phyloP scores from a whole-genome alignment of 2,113 vertebrate species.

The Gavia stellata region DNA sequence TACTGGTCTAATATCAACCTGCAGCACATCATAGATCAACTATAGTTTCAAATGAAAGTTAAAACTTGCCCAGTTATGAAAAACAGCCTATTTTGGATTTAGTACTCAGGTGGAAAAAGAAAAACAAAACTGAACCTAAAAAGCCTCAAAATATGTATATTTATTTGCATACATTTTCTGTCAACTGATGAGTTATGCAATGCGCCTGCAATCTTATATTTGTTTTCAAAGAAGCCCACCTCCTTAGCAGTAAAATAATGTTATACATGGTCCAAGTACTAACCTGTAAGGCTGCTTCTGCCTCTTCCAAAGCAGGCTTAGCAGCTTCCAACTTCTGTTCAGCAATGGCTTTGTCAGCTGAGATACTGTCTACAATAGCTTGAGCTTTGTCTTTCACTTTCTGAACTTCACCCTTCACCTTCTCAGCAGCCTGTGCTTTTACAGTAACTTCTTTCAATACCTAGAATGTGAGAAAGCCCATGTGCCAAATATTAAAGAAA shows the following conservation, averaged over 20 bases:
- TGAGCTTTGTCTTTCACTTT: conserved; percentile 97
- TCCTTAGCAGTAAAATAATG: neutral
- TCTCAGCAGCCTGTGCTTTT: conserved; percentile 92
- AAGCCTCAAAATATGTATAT: neutral
- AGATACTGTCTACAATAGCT: conserved; percentile 90
- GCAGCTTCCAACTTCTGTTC: conserved; percentile 90
- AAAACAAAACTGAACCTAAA: neutral
- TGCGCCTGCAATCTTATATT: neutral
- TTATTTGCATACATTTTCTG: neutral
- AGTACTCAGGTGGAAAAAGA: neutral
- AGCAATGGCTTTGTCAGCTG: conserved; percentile 88
- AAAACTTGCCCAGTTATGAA: neutral
- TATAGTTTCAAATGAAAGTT: neutral
- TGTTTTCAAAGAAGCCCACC: neutral
- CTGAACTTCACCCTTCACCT: conserved; percentile 91
- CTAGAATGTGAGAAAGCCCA: conserved; percentile 59
- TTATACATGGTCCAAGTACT: neutral
- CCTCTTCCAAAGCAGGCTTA: conserved; percentile 88
- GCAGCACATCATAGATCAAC: neutral
- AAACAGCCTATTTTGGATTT: neutral
- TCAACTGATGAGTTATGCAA: neutral
- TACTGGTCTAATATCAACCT: neutral
- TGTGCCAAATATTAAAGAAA: neutral
- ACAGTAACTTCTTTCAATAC: conserved; percentile 93
- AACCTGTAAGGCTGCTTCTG: conserved; percentile 89